A percentile compares a stretch with the other conserved stretches of the same genome.
Evolutionary conservation across 2,888 invertebrate species (phyloP).

Genomic region (Noctua janthe): DNA sequence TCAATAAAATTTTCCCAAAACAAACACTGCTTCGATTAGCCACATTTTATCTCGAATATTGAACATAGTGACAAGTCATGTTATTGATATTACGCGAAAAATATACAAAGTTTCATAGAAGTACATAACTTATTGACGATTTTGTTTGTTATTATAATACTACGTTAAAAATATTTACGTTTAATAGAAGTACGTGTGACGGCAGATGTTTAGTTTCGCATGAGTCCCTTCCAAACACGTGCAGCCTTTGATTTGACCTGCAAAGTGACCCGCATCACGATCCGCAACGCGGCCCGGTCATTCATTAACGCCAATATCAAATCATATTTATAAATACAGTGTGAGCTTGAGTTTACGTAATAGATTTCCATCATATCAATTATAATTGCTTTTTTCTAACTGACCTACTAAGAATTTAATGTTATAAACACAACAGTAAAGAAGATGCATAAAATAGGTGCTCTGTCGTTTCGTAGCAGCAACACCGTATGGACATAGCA

Average conservation of each 20-base stretch:
- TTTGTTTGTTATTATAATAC: conserved; percentile 17
- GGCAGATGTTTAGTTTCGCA: conserved; percentile 31
- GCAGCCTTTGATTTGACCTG: conserved; percentile 32
- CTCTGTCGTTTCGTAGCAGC: not conserved
- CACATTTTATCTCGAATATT: not conserved
- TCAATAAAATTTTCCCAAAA: not conserved
- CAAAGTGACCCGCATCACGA: conserved; percentile 18
- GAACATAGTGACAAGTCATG: not conserved
- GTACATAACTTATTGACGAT: conserved; percentile 3
- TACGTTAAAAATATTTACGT: conserved; percentile 29
- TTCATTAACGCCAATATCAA: conserved; percentile 36
- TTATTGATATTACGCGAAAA: conserved; percentile 3
- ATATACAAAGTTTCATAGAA: conserved; percentile 9
- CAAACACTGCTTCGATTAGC: not conserved
- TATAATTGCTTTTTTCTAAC: not conserved
- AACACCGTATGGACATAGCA: not conserved
- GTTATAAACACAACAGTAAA: conserved; percentile 3
- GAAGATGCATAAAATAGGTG: not conserved
- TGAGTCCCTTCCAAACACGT: conserved; percentile 45
- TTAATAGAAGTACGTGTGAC: not conserved
- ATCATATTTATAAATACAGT: conserved; percentile 32
- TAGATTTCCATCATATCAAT: not conserved
- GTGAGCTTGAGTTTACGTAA: conserved; percentile 18
- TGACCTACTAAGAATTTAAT: not conserved
- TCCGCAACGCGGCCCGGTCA: conserved; percentile 11